Evolutionary conservation across 2,888 invertebrate genomes (phyloP).

Genomic region (Cephus spinipes): DNA sequence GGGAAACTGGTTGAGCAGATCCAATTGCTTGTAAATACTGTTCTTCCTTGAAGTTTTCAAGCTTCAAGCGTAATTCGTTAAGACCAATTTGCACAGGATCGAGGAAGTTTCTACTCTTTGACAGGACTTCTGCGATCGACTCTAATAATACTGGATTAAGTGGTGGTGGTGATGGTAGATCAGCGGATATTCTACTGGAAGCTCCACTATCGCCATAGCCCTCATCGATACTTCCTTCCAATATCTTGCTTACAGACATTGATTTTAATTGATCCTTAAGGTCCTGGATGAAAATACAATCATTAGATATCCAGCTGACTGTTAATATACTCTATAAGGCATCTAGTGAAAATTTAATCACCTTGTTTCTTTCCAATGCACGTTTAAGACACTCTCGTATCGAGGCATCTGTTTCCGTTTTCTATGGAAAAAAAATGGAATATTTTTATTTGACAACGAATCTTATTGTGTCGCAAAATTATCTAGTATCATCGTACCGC

Average conservation of each 20-base stretch:
- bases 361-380: conserved; percentile 48
- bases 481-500: conserved; percentile 32
- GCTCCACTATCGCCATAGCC: conserved; percentile 48
- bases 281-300: conserved; percentile 34
- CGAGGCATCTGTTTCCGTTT: conserved; percentile 38
- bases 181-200: conserved; percentile 28
- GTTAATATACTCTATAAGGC: background rate
- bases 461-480: background rate
- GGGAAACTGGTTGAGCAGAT: conserved; percentile 9
- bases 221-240: conserved; percentile 55
- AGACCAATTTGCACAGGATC: conserved; percentile 42
- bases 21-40: background rate
- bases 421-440: conserved; percentile 34
- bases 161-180: conserved; percentile 45
- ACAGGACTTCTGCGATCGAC: conserved; percentile 39
- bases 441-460: conserved; percentile 4
- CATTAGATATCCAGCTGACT: background rate
- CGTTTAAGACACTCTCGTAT: conserved; percentile 44
- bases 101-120: conserved; percentile 44
- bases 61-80: conserved; percentile 38
- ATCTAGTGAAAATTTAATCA: conserved; percentile 22
- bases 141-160: conserved; percentile 44
- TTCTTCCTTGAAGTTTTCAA: conserved; percentile 25
- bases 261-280: conserved; percentile 44
- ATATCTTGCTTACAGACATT: conserved; percentile 30